phyloP scores from a whole-genome alignment of 2,113 vertebrate species.

The Coptodon bakossiorum region DNA sequence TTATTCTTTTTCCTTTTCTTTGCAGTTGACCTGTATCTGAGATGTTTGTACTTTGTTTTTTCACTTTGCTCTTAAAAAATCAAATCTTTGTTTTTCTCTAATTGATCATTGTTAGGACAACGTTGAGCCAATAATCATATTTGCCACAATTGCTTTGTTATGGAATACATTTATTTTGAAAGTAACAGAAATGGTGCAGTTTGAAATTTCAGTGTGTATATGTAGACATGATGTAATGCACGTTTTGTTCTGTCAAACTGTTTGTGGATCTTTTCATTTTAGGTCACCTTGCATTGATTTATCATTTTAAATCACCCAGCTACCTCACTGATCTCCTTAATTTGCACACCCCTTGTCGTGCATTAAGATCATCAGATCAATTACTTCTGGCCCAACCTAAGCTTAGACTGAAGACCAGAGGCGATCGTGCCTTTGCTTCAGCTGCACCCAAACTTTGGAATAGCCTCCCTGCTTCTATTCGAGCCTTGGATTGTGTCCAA shows the following conservation, averaged over 20 bases:
- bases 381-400: too few relatives aligned
- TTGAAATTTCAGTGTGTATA: neutral
- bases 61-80: neutral
- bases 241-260: neutral
- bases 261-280: neutral
- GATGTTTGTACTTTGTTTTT: neutral
- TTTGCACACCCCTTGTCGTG: too few relatives aligned
- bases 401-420: too few relatives aligned
- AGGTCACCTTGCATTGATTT: neutral
- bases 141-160: neutral
- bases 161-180: neutral
- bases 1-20: neutral
- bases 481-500: too few relatives aligned
- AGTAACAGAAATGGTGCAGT: neutral
- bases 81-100: neutral
- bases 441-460: too few relatives aligned
- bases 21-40: neutral
- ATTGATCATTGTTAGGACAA: neutral
- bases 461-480: too few relatives aligned
- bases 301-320: neutral
- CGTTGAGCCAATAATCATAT: neutral
- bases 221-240: neutral
- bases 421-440: too few relatives aligned
- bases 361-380: too few relatives aligned
- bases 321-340: too few relatives aligned